Evolutionary conservation across 2,888 invertebrate genomes (phyloP), one percentile per base, ranked within the genome.

Genomic region (Cremastinae sp.): DNA sequence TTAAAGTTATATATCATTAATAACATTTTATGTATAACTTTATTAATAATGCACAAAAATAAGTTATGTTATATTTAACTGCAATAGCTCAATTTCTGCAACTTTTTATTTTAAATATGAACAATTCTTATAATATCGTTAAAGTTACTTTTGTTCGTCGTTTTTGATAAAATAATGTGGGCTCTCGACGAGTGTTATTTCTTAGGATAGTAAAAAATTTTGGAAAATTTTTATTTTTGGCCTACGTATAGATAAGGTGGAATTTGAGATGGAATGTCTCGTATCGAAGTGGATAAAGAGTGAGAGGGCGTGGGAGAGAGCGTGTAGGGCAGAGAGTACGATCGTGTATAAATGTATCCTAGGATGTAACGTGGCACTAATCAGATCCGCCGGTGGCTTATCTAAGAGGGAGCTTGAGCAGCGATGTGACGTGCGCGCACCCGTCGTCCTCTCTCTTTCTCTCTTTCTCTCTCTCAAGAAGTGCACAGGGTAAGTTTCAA

Each of bases 311-410:
- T 79, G 79, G 74, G 79, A 77, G 77, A 74, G 74, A 74, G 64
- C 68, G 64, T 64, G 59, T 64, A 79, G 69, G 72, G 68, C 72
- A 78, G 43, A 74, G 66, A 49, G 71, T 45, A 71, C 28, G 75
- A 75, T 64, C 72, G 65, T 64, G 74, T 78, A 76, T 72, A 72
- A 28, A 72, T 58, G 75, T 76, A 64, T 58, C 28, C 72, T 53
- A 74, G 66, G 73, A 76, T 74, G 74, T 77, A 74, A 65, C 81
- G 79, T 78, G 77, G 71, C 53, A 65, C 70, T 80, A 82, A 82
- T 82, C 81, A 79, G 81, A 82, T 81, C 70, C 61, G 62, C 75
- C 77, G 78, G 79, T 76, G 76, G 79, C 81, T 81, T 79, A 81
- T 82, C 82, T 79, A 78, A 65, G 59, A 51, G 59, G 62, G 54